phyloP scores from a whole-genome alignment of 2,113 vertebrate species.

The Cheirogaleus medius region DNA sequence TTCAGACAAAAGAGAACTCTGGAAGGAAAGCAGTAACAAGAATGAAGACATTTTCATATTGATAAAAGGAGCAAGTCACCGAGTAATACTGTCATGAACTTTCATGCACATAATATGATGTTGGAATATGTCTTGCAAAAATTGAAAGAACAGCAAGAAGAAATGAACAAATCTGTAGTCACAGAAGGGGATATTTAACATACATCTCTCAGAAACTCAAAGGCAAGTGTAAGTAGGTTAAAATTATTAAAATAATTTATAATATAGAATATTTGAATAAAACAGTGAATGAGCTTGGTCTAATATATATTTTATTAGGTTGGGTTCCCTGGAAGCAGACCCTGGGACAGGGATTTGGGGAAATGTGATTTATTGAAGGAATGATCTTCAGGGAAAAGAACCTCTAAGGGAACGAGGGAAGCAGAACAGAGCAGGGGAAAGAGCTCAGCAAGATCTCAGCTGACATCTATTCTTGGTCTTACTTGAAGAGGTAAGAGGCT shows the following conservation, averaged over 20 bases:
- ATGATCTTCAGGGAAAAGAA: neutral
- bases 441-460: neutral
- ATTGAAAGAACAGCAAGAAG: neutral
- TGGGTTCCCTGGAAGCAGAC: neutral
- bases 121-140: neutral
- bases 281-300: neutral
- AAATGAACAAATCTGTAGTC: neutral
- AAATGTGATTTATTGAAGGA: neutral
- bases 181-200: neutral
- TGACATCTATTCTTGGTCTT: neutral
- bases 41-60: neutral
- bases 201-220: neutral
- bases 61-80: neutral
- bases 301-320: neutral
- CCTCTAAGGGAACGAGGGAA: neutral
- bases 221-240: neutral
- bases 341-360: neutral
- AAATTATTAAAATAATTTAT: neutral
- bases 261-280: neutral
- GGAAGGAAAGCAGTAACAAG: neutral
- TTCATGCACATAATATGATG: neutral
- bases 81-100: neutral
- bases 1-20: neutral
- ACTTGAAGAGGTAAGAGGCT: neutral
- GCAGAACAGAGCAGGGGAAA: neutral